Evolutionary conservation across 1,140 invertebrate genomes (phyloP), one percentile per base, ranked within the genome.

Genomic region (Diorhabda carinulata): DNA sequence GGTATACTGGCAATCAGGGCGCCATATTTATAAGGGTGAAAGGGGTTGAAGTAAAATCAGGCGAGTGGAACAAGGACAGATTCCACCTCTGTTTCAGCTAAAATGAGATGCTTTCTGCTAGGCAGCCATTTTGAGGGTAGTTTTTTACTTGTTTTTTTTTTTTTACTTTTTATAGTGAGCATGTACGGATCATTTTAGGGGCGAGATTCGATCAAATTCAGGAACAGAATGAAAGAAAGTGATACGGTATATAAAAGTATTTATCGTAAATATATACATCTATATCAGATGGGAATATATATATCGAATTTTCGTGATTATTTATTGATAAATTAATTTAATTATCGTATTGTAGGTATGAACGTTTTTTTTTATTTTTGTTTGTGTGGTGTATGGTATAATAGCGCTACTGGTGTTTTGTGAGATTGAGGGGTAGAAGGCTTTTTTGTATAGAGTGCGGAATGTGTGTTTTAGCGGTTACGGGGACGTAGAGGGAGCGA

Each of bases 61-160:
- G 76, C 79, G 77, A 74, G 78, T 78, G 79, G 78, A 76, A 81
- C 78, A 81, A 80, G 78, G 79, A 81, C 75, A 69, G 78, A 72
- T 77, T 76, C 79, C 71, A 78, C 76, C 78, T 78, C 79, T 78
- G 77, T 80, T 80, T 79, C 78, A 74, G 73, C 76, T 81, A 78
- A 80, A 81, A 81, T 80, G 79, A 81, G 79, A 81, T 81, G 79
- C 79, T 81, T 81, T 79, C 79, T 80, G 78, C 77, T 74, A 80
- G 80, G 80, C 79, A 80, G 80, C 80, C 80, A 81, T 81, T 81
- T 81, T 81, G 80, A 80, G 80, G 80, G 80, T 81, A 78, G 78
- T 78, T 78, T 78, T 77, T 78, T 71, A 68, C 73, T 76, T 77
- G 25, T 25, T 76, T 76, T 78, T 71, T 78, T 76, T 78, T 75